A percentile compares a stretch with the other conserved stretches of the same genome.
phyloP scores from a whole-genome alignment of 1,140 invertebrate species.

The Drosophila jambulina region DNA sequence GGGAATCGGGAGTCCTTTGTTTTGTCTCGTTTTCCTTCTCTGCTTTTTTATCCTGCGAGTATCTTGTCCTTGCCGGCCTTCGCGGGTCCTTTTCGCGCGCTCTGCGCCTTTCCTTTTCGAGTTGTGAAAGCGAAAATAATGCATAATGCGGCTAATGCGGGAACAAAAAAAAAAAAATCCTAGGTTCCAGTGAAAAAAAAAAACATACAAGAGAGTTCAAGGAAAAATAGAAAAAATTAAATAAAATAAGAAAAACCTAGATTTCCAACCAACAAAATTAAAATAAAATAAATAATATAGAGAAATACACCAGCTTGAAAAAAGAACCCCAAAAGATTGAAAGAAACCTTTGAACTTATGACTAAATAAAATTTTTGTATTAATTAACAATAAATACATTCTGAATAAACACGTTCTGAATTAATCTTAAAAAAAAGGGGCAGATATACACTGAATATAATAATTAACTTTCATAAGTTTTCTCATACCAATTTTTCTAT shows the following conservation, averaged over 20 bases:
- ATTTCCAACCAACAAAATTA: neutral
- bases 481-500: neutral
- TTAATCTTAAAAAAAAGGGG: no score
- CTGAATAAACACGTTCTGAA: no score
- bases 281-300: neutral
- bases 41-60: constrained; percentile 1
- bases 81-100: neutral
- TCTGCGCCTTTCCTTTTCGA: constrained; percentile 21
- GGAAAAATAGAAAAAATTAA: no score
- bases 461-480: no score
- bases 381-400: no score
- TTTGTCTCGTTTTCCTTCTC: neutral
- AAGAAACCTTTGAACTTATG: no score
- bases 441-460: no score
- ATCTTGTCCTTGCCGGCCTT: constrained; percentile 16
- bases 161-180: constrained; percentile 9
- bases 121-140: constrained; percentile 60
- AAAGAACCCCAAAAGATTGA: neutral
- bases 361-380: no score
- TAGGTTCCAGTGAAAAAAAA: neutral
- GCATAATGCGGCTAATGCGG: constrained; percentile 47
- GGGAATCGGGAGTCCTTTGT: constrained; percentile 29
- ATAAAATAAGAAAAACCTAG: neutral
- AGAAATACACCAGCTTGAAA: neutral
- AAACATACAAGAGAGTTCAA: neutral